These are phyloP conservation scores for Lasioglossum figueresi DNA, from an alignment of 2,888 invertebrate genomes.

Conservation along the genomic window DNA sequence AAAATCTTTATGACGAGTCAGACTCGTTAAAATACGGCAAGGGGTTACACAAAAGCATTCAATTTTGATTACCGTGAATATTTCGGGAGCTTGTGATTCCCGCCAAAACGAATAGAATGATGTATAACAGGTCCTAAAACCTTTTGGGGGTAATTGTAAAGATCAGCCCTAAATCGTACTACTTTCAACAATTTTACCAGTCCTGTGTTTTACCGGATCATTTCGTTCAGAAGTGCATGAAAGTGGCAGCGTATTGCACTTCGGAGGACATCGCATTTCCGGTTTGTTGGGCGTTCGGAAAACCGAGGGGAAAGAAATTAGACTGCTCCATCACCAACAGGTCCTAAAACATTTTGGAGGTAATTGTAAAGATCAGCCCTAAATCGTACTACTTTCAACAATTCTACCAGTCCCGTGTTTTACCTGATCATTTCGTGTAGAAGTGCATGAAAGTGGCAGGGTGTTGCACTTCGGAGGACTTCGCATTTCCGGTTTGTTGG, in stretches of 20 bases:
- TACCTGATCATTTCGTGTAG: background rate
- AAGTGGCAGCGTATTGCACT: background rate
- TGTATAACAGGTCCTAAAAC: no score
- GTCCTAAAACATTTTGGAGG: background rate
- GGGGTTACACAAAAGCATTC: no score
- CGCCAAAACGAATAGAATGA: no score
- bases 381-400: background rate
- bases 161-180: background rate
- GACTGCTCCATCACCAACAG: conserved; percentile 13
- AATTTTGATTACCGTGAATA: no score
- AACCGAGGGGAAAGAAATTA: conserved; percentile 42
- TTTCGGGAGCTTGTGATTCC: no score
- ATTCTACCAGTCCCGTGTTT: background rate
- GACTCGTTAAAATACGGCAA: no score
- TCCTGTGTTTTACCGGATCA: background rate
- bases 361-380: background rate
- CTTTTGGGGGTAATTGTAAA: background rate
- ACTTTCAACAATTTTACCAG: background rate
- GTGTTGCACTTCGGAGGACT: background rate
- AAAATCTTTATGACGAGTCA: no score
- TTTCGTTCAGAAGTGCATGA: background rate
- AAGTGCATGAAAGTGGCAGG: background rate
- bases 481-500: background rate
- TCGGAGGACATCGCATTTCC: background rate
- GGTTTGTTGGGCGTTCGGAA: background rate